These are phyloP conservation scores for Nixonia krombeini DNA, from an alignment of 1,140 invertebrate species.

Conservation along the genomic window DNA sequence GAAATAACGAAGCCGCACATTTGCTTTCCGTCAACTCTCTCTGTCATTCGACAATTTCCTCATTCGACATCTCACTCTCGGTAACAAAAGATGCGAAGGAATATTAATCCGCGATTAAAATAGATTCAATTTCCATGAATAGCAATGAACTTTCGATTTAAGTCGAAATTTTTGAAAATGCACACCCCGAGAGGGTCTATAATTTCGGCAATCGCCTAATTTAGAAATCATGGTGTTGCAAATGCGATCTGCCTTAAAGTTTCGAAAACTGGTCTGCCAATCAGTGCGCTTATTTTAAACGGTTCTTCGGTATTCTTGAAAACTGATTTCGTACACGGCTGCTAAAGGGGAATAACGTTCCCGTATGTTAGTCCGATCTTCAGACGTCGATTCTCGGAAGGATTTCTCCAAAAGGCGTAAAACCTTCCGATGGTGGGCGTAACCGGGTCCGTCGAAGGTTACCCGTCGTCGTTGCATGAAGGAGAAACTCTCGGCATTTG, in stretches of 20 bases:
- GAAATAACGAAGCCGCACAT: background rate
- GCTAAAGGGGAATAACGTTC: background rate
- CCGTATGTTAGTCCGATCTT: background rate
- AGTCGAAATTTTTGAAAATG: background rate
- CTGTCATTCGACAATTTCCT: no score
- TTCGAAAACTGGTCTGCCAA: background rate
- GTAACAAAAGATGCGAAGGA: background rate
- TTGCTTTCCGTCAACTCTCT: no score
- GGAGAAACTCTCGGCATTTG: background rate
- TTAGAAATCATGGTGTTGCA: conserved; percentile 1
- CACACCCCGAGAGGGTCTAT: background rate
- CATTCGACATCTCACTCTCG: background rate
- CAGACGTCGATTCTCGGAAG: background rate
- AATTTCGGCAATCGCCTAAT: conserved; percentile 3
- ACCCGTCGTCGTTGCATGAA: background rate
- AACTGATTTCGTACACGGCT: background rate
- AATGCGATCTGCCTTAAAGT: conserved; percentile 2
- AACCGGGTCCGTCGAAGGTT: background rate
- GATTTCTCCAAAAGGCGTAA: conserved; percentile 1
- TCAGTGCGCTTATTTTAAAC: conserved; percentile 5
- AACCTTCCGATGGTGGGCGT: background rate
- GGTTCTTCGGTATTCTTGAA: conserved; percentile 2
- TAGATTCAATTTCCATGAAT: conserved; percentile 3
- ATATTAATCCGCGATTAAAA: background rate
- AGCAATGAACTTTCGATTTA: background rate